phyloP scores from a whole-genome alignment of 2,113 vertebrate genomes.

The Thinocorus orbignyianus region DNA sequence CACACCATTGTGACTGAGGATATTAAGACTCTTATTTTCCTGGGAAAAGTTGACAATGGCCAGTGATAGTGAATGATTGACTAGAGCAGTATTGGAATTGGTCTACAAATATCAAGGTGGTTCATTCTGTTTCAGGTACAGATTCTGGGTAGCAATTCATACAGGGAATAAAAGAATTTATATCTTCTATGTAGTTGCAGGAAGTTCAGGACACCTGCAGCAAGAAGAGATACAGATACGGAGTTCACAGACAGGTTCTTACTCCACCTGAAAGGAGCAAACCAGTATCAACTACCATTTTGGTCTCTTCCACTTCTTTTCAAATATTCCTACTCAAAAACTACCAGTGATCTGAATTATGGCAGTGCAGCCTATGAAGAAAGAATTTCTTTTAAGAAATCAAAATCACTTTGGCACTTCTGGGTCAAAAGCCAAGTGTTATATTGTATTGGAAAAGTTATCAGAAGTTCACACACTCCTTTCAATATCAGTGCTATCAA shows the following conservation, averaged over 20 bases:
- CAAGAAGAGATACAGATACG: background rate
- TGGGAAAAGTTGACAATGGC: background rate
- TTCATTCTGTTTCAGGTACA: background rate
- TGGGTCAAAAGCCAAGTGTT: slow-evolving; percentile 33
- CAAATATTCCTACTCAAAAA: background rate
- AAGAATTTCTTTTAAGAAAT: background rate
- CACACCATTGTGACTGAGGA: background rate
- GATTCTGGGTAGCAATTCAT: background rate
- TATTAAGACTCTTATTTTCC: background rate
- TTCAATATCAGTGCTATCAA: background rate
- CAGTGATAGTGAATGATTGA: background rate
- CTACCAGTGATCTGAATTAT: background rate
- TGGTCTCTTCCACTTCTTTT: background rate
- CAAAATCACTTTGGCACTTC: background rate
- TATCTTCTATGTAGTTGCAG: background rate
- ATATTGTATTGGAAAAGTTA: background rate
- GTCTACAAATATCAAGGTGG: background rate
- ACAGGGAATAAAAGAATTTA: background rate
- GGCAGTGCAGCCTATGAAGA: background rate
- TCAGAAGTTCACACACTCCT: background rate
- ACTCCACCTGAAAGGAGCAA: background rate
- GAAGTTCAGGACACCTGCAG: background rate
- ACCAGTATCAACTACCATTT: background rate
- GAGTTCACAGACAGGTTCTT: background rate
- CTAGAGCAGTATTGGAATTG: background rate